Percentiles rank a stretch among this genome's conserved stretches.
phyloP scores from a whole-genome alignment of 2,888 invertebrate species.

The Stenodema calcarata region DNA sequence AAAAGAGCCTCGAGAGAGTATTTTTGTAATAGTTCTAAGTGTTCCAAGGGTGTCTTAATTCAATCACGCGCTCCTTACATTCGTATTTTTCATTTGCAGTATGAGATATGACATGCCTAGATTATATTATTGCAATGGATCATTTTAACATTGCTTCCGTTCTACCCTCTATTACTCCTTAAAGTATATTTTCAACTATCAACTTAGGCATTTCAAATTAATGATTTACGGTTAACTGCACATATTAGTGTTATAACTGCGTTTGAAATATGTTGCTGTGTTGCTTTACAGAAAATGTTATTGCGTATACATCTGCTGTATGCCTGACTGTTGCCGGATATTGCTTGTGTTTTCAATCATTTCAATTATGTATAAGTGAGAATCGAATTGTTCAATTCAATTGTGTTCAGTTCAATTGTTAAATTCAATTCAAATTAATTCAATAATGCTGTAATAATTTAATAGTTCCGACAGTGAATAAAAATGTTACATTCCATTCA shows the following conservation, averaged over 20 bases:
- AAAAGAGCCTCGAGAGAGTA: background rate
- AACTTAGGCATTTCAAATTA: too few relatives aligned
- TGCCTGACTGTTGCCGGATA: background rate
- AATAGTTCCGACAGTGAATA: background rate
- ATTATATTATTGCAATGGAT: background rate
- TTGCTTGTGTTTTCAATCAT: background rate
- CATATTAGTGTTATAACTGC: background rate
- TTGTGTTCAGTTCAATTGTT: background rate
- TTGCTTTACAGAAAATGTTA: background rate
- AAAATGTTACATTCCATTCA: background rate
- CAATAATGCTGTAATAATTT: too few relatives aligned
- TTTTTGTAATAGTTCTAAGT: background rate
- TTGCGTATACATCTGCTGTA: background rate
- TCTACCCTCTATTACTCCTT: background rate
- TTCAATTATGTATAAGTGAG: too few relatives aligned
- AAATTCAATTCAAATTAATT: too few relatives aligned
- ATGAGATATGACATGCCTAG: background rate
- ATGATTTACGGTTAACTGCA: too few relatives aligned
- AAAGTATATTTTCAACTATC: background rate
- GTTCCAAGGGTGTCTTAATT: background rate
- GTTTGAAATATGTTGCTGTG: background rate
- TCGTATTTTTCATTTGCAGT: background rate
- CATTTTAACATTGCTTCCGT: background rate
- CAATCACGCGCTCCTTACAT: background rate
- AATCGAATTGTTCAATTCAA: too few relatives aligned